phyloP scores from a whole-genome alignment of 2,797 vertebrate genomes.

The Myotis findleyi region DNA sequence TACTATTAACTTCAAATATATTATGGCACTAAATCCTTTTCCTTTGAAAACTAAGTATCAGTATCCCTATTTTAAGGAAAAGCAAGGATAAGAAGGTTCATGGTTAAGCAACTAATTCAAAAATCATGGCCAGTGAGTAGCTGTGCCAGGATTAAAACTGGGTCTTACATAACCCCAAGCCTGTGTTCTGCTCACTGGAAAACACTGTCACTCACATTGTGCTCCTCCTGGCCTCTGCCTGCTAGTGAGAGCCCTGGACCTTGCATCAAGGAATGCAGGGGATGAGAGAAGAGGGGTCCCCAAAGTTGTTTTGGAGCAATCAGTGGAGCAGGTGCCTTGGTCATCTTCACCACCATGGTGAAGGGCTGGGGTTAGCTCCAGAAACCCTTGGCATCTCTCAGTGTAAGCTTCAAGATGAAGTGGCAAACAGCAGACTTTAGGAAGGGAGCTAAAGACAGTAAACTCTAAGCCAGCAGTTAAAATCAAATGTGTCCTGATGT shows the following conservation, averaged over 20 bases:
- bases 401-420: neutral
- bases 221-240: neutral
- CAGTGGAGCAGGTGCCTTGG: neutral
- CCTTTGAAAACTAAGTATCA: constrained; percentile 14
- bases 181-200: neutral
- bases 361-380: neutral
- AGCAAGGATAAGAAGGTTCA: neutral
- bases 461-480: constrained; percentile 42
- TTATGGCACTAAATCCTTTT: neutral
- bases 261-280: neutral
- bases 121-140: neutral
- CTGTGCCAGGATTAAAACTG: constrained; percentile 17
- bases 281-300: neutral
- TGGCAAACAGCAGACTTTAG: neutral
- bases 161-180: constrained; percentile 38
- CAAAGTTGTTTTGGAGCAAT: neutral
- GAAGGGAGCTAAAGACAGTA: neutral
- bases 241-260: neutral
- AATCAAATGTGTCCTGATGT: constrained; percentile 60
- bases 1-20: neutral
- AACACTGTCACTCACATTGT: neutral
- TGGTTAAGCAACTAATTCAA: neutral
- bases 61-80: neutral
- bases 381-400: neutral
- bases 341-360: neutral